phyloP scores from a whole-genome alignment of 2,888 invertebrate genomes.

The Pandemis heparana region DNA sequence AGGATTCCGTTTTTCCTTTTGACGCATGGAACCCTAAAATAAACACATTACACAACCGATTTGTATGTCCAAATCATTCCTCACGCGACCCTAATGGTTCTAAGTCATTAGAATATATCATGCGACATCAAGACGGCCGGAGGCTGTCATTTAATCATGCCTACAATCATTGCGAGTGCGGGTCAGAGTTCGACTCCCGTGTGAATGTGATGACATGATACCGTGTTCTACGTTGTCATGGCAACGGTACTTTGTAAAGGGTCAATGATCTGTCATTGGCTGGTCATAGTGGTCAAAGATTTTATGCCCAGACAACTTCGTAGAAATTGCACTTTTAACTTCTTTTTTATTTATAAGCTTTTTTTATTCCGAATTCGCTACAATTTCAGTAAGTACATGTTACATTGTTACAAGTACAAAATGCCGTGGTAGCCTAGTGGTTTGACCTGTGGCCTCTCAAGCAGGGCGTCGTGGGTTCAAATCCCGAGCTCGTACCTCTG shows the following conservation, averaged over 20 bases:
- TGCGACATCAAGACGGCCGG: slow-evolving; percentile 38
- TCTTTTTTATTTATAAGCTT: no score
- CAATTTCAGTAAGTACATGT: no score
- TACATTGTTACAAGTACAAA: no score
- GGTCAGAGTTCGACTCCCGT: slow-evolving; percentile 40
- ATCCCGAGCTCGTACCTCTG: no score
- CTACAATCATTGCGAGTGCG: slow-evolving; percentile 27
- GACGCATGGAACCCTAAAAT: no score
- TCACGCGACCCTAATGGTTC: slow-evolving; percentile 34
- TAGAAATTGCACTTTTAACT: no score
- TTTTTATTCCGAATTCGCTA: no score
- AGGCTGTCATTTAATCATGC: slow-evolving; percentile 37
- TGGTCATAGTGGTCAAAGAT: neutral
- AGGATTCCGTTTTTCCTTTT: no score
- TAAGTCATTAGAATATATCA: slow-evolving; percentile 34
- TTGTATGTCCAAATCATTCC: slow-evolving; percentile 38
- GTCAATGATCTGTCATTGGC: neutral
- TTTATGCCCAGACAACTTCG: no score
- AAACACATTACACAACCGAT: slow-evolving; percentile 25
- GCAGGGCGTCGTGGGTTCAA: no score
- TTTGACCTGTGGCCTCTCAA: no score
- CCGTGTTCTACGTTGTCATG: slow-evolving; percentile 3
- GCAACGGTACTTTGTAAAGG: neutral
- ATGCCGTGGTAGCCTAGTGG: no score
- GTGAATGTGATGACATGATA: slow-evolving; percentile 29